phyloP scores from a whole-genome alignment of 2,888 invertebrate species.

The Meandrusa payeni region DNA sequence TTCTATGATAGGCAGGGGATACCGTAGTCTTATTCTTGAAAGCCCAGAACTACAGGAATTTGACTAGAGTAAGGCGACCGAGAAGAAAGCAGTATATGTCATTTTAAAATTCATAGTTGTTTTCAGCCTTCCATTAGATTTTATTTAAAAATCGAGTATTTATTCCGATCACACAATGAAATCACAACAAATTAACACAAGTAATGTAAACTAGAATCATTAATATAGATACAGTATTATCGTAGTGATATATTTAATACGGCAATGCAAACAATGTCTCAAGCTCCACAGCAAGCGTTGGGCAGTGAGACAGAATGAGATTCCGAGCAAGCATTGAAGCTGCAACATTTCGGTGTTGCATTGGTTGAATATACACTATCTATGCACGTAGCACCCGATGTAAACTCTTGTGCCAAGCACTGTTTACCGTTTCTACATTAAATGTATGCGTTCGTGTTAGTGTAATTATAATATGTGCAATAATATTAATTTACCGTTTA shows the following conservation, averaged over 20 bases:
- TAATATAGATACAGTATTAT: background rate
- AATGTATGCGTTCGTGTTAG: background rate
- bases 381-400: conserved; percentile 14
- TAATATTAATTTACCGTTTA: no score
- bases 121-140: no score
- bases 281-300: conserved; percentile 59
- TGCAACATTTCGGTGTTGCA: conserved; percentile 39
- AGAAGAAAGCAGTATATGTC: no score
- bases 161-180: no score
- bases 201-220: conserved; percentile 6
- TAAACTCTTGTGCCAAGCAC: conserved; percentile 11
- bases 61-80: no score
- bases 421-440: conserved; percentile 10
- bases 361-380: conserved; percentile 25
- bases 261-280: conserved; percentile 67
- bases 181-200: no score
- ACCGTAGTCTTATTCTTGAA: no score
- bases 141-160: no score
- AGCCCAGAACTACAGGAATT: no score
- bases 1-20: no score
- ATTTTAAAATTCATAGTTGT: no score
- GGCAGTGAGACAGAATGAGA: conserved; percentile 56
- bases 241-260: conserved; percentile 19
- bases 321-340: conserved; percentile 66
- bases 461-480: no score